Conservation (phyloP, 1,140 invertebrate species). For the Zaprionus capensis region DNA sequence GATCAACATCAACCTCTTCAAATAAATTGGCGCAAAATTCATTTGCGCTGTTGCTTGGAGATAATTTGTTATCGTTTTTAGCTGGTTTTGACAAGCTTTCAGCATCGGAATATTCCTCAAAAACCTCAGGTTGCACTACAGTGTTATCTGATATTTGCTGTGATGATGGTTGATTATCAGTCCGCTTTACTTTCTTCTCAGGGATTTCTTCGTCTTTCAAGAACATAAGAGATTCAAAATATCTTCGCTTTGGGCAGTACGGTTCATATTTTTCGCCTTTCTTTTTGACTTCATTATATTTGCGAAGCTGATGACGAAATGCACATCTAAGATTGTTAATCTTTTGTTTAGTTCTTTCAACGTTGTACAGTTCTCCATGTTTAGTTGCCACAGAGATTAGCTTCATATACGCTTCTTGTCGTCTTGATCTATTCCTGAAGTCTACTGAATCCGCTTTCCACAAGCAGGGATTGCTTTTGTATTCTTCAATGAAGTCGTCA, state of each 20-base stretch:
- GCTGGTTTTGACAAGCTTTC: slow-evolving; percentile 63
- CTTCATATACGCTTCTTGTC: slow-evolving; percentile 80
- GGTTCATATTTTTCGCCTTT: slow-evolving; percentile 81
- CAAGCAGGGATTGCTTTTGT: slow-evolving; percentile 80
- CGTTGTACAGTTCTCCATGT: slow-evolving; percentile 81
- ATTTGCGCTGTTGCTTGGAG: slow-evolving; percentile 66
- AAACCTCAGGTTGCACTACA: slow-evolving; percentile 45
- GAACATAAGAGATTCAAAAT: slow-evolving; percentile 83
- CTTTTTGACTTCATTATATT: slow-evolving; percentile 79
- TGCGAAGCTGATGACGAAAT: slow-evolving; percentile 81
- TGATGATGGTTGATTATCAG: slow-evolving; percentile 30
- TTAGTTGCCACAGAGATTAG: slow-evolving; percentile 79
- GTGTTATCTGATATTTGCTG: slow-evolving; percentile 55
- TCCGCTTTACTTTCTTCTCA: slow-evolving; percentile 66
- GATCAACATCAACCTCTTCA: slow-evolving; percentile 60
- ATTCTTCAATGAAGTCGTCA: slow-evolving; percentile 83
- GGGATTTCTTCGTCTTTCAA: slow-evolving; percentile 78
- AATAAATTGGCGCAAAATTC: slow-evolving; percentile 72
- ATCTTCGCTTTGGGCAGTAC: slow-evolving; percentile 78
- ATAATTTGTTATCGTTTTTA: slow-evolving; percentile 62
- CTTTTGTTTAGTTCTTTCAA: slow-evolving; percentile 83
- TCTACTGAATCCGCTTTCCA: slow-evolving; percentile 80
- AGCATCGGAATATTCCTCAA: slow-evolving; percentile 66
- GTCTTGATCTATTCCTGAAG: slow-evolving; percentile 71
- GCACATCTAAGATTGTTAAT: slow-evolving; percentile 83